A percentile compares a stretch with the other conserved stretches of the same genome.
Conservation (phyloP, 2,888 invertebrate species). For the Lasioglossum vierecki region DNA sequence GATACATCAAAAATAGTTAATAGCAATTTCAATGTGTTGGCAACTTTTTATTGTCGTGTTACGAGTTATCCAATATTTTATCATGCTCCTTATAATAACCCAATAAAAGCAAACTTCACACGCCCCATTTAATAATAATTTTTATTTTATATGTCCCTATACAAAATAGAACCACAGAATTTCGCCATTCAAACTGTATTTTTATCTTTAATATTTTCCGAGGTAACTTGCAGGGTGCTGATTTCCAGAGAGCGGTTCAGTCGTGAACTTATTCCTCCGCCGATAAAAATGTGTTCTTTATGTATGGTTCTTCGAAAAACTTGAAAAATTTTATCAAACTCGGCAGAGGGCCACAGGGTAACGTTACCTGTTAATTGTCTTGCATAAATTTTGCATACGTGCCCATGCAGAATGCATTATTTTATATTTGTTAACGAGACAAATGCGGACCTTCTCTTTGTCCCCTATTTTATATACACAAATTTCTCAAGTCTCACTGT, state of each 20-base stretch:
- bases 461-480: no score
- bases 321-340: background rate
- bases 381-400: background rate
- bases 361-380: background rate
- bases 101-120: no score
- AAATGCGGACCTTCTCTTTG: no score
- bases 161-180: background rate
- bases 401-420: background rate
- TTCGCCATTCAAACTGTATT: background rate
- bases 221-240: background rate
- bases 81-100: background rate
- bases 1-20: background rate
- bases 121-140: no score
- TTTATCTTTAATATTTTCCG: background rate
- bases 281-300: slow-evolving; percentile 5
- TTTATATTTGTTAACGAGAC: background rate
- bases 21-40: background rate
- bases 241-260: background rate
- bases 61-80: background rate
- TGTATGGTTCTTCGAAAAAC: background rate
- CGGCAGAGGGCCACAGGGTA: background rate
- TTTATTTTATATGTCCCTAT: no score
- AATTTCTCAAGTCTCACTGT: no score
- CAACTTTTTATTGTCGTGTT: background rate
- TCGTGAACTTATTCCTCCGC: background rate